Evolutionary conservation across 2,113 vertebrate genomes (phyloP).

Genomic region (Arothron firmamentum): DNA sequence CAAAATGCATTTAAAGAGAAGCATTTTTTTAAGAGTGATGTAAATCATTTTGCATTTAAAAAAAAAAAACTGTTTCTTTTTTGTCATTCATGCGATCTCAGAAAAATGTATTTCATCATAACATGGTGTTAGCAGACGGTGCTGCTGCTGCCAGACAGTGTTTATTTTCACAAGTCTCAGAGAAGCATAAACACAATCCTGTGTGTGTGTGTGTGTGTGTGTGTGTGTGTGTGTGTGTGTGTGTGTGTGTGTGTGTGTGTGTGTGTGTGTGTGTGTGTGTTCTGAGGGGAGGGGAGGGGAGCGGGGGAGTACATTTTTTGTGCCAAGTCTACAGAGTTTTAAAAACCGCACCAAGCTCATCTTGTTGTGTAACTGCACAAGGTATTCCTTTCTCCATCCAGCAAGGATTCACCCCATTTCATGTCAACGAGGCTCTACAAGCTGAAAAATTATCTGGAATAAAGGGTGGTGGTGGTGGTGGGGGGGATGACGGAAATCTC

Average conservation of each 20-base stretch:
- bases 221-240: constrained; percentile 45
- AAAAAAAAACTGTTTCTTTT: too few species aligned
- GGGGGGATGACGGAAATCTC: constrained; percentile 43
- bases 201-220: constrained; percentile 42
- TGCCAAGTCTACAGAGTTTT: constrained; percentile 52
- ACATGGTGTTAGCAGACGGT: constrained; percentile 25
- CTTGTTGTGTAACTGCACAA: constrained; percentile 45
- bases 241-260: constrained; percentile 44
- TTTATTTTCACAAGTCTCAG: constrained; percentile 66
- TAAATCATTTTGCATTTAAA: too few species aligned
- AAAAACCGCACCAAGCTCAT: constrained; percentile 29
- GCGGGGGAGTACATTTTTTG: constrained; percentile 26
- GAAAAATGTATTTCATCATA: constrained; percentile 41
- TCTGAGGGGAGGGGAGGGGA: too few species aligned
- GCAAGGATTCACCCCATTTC: constrained; percentile 65
- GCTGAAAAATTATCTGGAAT: constrained; percentile 40
- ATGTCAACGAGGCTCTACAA: constrained; percentile 59
- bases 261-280: constrained; percentile 40
- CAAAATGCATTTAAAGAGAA: not conserved
- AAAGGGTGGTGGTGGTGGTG: too few species aligned
- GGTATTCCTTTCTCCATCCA: constrained; percentile 59
- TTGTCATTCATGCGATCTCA: constrained; percentile 28
- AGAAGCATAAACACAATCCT: constrained; percentile 58
- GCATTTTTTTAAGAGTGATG: not conserved
- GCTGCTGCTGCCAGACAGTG: constrained; percentile 57